phyloP scores from a whole-genome alignment of 2,888 invertebrate species.

The Leistus spinibarbis region DNA sequence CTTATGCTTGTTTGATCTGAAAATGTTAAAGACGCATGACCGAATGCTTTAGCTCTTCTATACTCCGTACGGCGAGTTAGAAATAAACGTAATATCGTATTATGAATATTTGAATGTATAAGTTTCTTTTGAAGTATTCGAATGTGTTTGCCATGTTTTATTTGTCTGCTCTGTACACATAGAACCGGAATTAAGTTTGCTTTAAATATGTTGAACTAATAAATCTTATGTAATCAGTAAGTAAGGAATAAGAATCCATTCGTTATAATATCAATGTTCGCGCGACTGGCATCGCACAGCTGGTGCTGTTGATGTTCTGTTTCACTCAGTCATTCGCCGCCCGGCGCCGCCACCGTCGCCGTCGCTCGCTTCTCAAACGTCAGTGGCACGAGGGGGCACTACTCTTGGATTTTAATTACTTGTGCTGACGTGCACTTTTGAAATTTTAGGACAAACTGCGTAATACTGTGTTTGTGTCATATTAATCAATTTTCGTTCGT shows the following conservation, averaged over 20 bases:
- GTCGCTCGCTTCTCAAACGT: slow-evolving; percentile 46
- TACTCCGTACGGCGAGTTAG: too few species aligned
- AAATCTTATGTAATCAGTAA: not conserved
- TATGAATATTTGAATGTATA: too few species aligned
- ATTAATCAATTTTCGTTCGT: slow-evolving; percentile 51
- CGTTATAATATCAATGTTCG: not conserved
- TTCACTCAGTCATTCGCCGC: not conserved
- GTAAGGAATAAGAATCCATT: not conserved
- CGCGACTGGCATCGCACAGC: not conserved
- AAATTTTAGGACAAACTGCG: slow-evolving; percentile 53
- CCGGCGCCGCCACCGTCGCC: slow-evolving; percentile 46
- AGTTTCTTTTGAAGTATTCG: too few species aligned
- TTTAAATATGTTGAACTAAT: too few species aligned
- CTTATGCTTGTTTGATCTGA: too few species aligned
- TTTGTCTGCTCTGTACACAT: too few species aligned
- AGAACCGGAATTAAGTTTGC: too few species aligned
- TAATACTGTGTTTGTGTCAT: slow-evolving; percentile 51
- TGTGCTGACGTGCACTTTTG: slow-evolving; percentile 54
- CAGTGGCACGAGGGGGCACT: slow-evolving; percentile 50
- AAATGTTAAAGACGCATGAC: too few species aligned
- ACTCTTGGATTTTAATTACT: slow-evolving; percentile 55
- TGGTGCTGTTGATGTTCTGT: not conserved
- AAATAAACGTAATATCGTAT: too few species aligned
- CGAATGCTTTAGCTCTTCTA: too few species aligned
- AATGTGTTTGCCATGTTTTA: too few species aligned